Conservation (phyloP, 2,888 invertebrate species). For the Scaptomyza caliginosa region DNA sequence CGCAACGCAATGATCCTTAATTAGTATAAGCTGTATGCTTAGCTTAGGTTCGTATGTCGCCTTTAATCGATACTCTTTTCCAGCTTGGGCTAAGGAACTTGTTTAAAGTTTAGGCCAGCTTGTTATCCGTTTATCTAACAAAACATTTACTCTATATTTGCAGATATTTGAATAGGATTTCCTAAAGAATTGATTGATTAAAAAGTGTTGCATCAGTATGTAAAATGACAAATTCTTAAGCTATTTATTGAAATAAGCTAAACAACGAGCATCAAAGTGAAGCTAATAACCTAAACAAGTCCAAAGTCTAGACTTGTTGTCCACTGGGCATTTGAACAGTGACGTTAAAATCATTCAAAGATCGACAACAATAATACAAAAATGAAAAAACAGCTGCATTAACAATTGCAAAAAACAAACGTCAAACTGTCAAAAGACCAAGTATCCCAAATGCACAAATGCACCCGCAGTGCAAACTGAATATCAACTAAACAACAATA, state of each 20-base stretch:
- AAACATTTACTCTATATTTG: neutral
- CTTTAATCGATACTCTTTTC: no score
- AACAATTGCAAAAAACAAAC: conserved; percentile 10
- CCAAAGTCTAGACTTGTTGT: conserved; percentile 13
- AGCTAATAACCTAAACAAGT: conserved; percentile 5
- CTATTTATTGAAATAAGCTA: neutral
- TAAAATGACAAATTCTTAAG: neutral
- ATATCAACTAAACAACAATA: conserved; percentile 12
- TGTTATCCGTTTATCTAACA: neutral
- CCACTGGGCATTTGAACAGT: conserved; percentile 22
- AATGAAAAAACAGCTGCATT: conserved; percentile 4
- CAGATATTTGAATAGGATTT: neutral
- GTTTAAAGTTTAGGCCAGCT: no score
- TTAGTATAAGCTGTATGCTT: neutral
- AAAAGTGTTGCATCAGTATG: neutral
- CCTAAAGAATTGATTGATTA: neutral
- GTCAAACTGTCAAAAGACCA: conserved; percentile 21
- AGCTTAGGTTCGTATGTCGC: no score
- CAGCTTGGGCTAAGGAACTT: no score
- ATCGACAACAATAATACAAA: conserved; percentile 12
- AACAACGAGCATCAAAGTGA: neutral
- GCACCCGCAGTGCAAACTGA: conserved; percentile 16
- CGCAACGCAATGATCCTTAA: neutral
- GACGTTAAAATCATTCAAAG: conserved; percentile 2
- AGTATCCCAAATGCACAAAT: conserved; percentile 11